These are phyloP conservation scores for Pempheris klunzingeri DNA, from an alignment of 2,797 vertebrate genomes.

Conservation along the genomic window DNA sequence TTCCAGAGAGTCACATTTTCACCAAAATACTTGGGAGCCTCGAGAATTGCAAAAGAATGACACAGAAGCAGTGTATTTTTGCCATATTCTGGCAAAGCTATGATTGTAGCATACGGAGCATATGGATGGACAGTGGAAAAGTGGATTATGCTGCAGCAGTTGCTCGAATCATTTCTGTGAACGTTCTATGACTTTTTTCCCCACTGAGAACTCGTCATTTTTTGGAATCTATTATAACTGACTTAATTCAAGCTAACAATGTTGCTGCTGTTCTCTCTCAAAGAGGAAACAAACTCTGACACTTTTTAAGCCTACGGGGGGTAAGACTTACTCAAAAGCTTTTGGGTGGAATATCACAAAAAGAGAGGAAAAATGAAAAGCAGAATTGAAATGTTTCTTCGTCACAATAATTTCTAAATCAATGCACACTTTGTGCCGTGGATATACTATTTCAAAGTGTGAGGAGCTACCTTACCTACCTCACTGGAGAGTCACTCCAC, in stretches of 20 bases:
- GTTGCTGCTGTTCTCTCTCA: neutral
- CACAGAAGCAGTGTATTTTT: slow-evolving; percentile 35
- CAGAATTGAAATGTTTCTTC: neutral
- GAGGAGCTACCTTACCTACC: slow-evolving; percentile 7
- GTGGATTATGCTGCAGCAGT: slow-evolving; percentile 34
- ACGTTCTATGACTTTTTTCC: slow-evolving; percentile 6
- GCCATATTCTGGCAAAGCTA: slow-evolving; percentile 22
- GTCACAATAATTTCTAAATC: slow-evolving; percentile 15
- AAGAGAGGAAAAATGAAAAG: neutral
- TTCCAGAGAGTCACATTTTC: slow-evolving; percentile 41
- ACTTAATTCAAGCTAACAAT: slow-evolving; percentile 21
- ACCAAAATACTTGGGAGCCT: slow-evolving; percentile 41
- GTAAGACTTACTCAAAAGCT: neutral
- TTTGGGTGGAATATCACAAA: neutral
- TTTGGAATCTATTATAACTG: slow-evolving; percentile 17
- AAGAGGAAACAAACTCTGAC: neutral
- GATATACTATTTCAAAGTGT: neutral
- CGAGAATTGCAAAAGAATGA: slow-evolving; percentile 27
- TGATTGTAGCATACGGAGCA: slow-evolving; percentile 31
- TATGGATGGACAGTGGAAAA: slow-evolving; percentile 15
- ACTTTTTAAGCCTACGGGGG: neutral
- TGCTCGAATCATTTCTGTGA: slow-evolving; percentile 16
- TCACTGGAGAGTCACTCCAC: neutral
- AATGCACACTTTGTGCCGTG: neutral
- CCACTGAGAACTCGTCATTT: slow-evolving; percentile 2